Evolutionary conservation across 2,797 vertebrate species (phyloP).

Genomic region (Triplophysa bombifrons): DNA sequence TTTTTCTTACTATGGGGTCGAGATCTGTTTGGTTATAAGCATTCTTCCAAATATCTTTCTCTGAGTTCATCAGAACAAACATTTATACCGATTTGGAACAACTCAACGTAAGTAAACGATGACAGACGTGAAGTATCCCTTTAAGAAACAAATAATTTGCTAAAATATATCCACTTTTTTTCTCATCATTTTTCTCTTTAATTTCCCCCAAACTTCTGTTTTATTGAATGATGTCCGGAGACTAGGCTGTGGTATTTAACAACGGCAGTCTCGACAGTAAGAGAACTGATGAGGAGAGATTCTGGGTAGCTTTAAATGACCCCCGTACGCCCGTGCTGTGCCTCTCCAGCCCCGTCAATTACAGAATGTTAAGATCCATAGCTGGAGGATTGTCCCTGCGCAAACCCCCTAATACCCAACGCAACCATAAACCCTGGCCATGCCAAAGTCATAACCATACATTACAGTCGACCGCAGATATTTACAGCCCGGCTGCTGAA

Average conservation of each 20-base stretch:
- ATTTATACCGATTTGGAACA: too few relatives aligned
- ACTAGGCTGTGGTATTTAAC: background rate
- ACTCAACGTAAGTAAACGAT: too few relatives aligned
- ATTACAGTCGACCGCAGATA: slow-evolving; percentile 55
- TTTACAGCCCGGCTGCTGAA: slow-evolving; percentile 51
- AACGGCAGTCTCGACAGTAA: background rate
- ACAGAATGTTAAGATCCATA: background rate
- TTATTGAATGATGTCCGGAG: background rate
- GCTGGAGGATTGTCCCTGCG: background rate
- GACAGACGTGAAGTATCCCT: too few relatives aligned
- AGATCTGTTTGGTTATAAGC: too few relatives aligned
- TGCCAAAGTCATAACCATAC: slow-evolving; percentile 53
- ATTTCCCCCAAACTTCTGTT: background rate
- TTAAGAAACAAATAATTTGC: slow-evolving; percentile 14
- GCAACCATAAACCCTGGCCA: slow-evolving; percentile 46
- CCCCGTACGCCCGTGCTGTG: background rate
- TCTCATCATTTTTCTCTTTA: background rate
- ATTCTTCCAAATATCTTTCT: too few relatives aligned
- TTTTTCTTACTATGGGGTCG: too few relatives aligned
- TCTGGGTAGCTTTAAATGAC: background rate
- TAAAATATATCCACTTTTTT: background rate
- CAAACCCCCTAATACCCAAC: slow-evolving; percentile 8
- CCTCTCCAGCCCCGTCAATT: slow-evolving; percentile 11
- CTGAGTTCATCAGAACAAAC: too few relatives aligned
- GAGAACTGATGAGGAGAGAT: slow-evolving; percentile 2